These are phyloP conservation scores for Platycnemis pennipes DNA, from an alignment of 2,888 invertebrate species.

Conservation along the genomic window DNA sequence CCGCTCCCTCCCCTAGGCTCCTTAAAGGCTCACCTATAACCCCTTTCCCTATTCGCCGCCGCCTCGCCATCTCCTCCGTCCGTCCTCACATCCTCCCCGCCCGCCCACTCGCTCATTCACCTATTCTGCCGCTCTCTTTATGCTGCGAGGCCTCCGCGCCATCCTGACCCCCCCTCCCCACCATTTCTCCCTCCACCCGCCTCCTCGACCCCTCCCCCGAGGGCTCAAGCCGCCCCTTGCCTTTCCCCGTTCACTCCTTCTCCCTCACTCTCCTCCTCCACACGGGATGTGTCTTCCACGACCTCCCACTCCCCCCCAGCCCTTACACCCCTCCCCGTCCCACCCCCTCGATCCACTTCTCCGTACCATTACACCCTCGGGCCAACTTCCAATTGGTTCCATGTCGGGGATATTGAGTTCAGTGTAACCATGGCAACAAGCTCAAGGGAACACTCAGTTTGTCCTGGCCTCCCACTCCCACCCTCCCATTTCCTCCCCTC, in stretches of 20 bases:
- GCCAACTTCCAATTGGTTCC: slow-evolving; percentile 74
- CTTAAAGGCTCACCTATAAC: slow-evolving; percentile 44
- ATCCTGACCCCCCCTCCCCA: background rate
- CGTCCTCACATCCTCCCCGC: background rate
- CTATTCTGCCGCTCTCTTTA: slow-evolving; percentile 13
- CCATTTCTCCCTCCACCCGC: background rate
- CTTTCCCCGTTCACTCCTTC: background rate
- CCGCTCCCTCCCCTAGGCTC: background rate
- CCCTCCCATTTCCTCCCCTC: background rate
- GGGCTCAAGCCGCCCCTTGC: slow-evolving; percentile 42
- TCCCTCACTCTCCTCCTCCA: background rate
- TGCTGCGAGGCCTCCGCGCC: background rate
- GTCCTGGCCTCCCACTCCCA: slow-evolving; percentile 51
- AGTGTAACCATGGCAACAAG: slow-evolving; percentile 72
- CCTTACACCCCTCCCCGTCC: background rate
- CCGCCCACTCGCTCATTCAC: slow-evolving; percentile 40
- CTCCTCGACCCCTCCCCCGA: slow-evolving; percentile 35
- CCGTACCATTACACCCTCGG: slow-evolving; percentile 65
- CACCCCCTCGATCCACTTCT: slow-evolving; percentile 49
- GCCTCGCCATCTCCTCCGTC: background rate
- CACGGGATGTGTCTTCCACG: slow-evolving; percentile 27
- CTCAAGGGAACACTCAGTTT: slow-evolving; percentile 68
- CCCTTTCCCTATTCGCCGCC: slow-evolving; percentile 8
- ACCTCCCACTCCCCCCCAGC: slow-evolving; percentile 6
- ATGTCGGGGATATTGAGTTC: slow-evolving; percentile 74